Base-by-base conservation (phyloP, 2,113 vertebrate species). In the Aldabrachelys gigantea region DNA sequence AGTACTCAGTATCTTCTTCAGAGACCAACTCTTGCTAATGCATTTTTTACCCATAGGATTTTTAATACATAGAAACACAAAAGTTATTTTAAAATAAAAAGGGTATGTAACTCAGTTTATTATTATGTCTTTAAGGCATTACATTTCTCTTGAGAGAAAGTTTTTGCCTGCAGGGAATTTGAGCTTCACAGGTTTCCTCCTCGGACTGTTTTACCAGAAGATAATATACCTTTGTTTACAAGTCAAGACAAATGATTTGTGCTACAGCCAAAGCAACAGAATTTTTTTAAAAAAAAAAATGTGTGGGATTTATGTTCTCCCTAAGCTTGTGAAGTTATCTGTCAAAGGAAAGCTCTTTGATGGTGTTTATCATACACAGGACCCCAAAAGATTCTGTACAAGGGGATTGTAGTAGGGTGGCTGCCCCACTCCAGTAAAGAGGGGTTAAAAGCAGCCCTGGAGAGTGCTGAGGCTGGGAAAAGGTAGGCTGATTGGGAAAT, bases 331-430 rank as follows among this genome's bases (percentile, higher is more conserved):
- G 11, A 11, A 76, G 62, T 50, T 89, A 41, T 49, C 0, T 0
- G 25, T 44, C 21, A 35, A 38, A 54, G 44, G 81, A 89, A 81
- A 90, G 53, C 52, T 53, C 29, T 1, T 0, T 5, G 31, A 14
- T 52, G 0, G 2, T 57, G 2, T 54, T 9, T 69, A 75, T 5
- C 7, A n/a, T 21, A 52, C 59, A 65, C 0, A 1, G 10, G 41
- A n/a, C 65, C 84, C 62, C 29, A 69, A 2, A 5, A 25, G n/a
- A 21, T 84, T 72, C 25, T 49, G 17, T 22, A 81, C 27, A 75
- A 49, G 53, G 8, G 59, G 4, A 50, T 50, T 16, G 50, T 50
- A 50, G 50, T 50, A 13, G 50, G 50, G 50, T 50, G 50, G 50
- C 50, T 50, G 13, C 13, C 50, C 50, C 50, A 50, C 50, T 50